Base-by-base conservation (phyloP, 2,113 vertebrate species). In the Hiodon alosoides region DNA sequence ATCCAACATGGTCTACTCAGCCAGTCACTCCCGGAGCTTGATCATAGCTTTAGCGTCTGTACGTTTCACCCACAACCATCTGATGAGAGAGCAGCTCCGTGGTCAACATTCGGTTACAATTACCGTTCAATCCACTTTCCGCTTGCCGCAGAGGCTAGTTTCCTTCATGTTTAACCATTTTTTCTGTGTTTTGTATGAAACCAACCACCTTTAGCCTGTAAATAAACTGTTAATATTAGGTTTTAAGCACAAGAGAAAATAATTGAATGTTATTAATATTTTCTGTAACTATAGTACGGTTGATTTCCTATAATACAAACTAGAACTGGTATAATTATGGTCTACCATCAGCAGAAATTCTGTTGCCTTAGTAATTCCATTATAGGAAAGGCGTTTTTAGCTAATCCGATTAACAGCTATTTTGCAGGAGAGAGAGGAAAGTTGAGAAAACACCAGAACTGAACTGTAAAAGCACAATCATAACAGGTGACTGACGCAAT, bases 281-380 rank as follows among this genome's bases (percentile, higher is more conserved):
- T 51, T 16, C 11, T 3, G 4, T 31, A 11, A 73, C 5, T 65
- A 6, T 7, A 10, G 52, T 5, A 4, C 54, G 17, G 4, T 54
- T 73, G 9, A 73, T 65, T 65, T 14, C 53, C 9, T 52, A 55
- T 55, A 9, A 55, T 10, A 13, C 46, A 11, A 65, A 47, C 7
- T n/a, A 52, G 47, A 52, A 52, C 58, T 73, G 7, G 10, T 51
- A 61, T 71, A 46, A 46, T 73, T 14, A 31, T 31, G 31, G 31
- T 31, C 31, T 31, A 31, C 31, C 31, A 31, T 31, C 31, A 31
- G 31, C 31, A 31, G 31, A 31, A 31, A 31, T 11, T 55, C 54
- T 46, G 62, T 53, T 2, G 54, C 59, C 50, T 60, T 16, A 65
- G 16, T 13, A 68, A 69, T 64, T 31, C 9, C 69, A 70, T 76